Conservation (phyloP, 1,140 invertebrate genomes). For the Drosophila malerkotliana region DNA sequence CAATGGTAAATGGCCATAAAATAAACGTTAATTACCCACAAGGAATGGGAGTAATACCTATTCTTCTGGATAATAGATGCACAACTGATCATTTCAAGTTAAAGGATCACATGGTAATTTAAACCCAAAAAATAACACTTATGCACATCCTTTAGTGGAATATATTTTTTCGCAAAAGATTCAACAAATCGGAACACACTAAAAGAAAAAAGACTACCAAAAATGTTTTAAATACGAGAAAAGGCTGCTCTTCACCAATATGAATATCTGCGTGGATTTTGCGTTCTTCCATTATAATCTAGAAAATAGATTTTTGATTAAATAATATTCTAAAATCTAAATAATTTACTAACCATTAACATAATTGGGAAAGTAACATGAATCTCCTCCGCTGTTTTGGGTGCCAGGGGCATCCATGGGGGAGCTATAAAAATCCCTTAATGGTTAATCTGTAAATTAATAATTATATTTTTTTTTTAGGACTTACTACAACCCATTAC, state of each 20-base stretch:
- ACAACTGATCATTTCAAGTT: no score
- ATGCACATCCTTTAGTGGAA: no score
- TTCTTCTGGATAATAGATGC: no score
- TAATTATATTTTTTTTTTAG: no score
- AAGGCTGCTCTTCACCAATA: not conserved
- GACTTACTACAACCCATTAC: constrained; percentile 56
- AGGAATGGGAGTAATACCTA: constrained; percentile 1
- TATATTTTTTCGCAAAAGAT: not conserved
- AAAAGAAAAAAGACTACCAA: not conserved
- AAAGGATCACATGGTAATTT: no score
- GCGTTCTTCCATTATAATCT: not conserved
- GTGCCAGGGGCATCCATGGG: constrained; percentile 17
- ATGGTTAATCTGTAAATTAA: not conserved
- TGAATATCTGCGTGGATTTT: not conserved
- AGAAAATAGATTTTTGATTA: not conserved
- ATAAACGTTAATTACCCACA: constrained; percentile 67
- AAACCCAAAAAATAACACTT: no score
- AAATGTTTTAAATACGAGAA: not conserved
- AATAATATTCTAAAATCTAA: not conserved
- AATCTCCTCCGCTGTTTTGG: constrained; percentile 26
- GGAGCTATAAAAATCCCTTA: constrained; percentile 3
- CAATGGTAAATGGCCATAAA: constrained; percentile 55
- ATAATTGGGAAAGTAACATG: constrained; percentile 2
- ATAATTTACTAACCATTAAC: not conserved
- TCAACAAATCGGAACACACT: not conserved